Percentiles rank a stretch among this genome's conserved stretches.
Conservation (phyloP, 2,888 invertebrate species). For the Trisateles emortualis region DNA sequence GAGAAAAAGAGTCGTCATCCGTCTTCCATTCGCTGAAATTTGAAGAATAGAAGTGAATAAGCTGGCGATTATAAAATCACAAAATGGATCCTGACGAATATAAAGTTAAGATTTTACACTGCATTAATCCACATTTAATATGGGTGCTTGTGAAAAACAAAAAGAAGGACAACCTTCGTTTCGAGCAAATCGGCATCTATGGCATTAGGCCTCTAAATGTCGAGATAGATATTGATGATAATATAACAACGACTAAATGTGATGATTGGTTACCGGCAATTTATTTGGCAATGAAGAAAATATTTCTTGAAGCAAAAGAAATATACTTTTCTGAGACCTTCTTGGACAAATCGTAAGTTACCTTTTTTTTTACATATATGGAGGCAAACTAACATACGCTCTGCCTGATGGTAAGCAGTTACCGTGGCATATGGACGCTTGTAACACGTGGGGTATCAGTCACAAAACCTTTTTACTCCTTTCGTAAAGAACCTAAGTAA, state of each 20-base stretch:
- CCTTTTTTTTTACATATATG: slow-evolving; percentile 1
- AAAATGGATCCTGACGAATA: slow-evolving; percentile 63
- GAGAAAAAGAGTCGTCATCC: too few relatives aligned
- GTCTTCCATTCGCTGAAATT: too few relatives aligned
- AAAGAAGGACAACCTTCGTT: slow-evolving; percentile 40
- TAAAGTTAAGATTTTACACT: slow-evolving; percentile 65
- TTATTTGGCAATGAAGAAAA: slow-evolving; percentile 50
- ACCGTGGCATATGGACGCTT: too few relatives aligned
- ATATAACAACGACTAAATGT: slow-evolving; percentile 43
- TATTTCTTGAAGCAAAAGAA: slow-evolving; percentile 49
- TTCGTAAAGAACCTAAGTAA: too few relatives aligned
- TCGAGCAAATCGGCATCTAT: slow-evolving; percentile 74
- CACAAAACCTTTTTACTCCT: too few relatives aligned
- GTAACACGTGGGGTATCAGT: too few relatives aligned
- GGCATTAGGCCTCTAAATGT: slow-evolving; percentile 65
- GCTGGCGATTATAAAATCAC: too few relatives aligned
- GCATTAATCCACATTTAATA: slow-evolving; percentile 70
- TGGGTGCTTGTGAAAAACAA: slow-evolving; percentile 61
- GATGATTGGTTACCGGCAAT: slow-evolving; percentile 66
- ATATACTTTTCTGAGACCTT: slow-evolving; percentile 64
- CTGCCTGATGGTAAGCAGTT: too few relatives aligned
- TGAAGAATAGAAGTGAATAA: too few relatives aligned
- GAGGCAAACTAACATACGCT: too few relatives aligned
- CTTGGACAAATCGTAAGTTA: slow-evolving; percentile 63
- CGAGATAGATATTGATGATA: slow-evolving; percentile 39